Evolutionary conservation across 2,888 invertebrate species (phyloP), one percentile per base, ranked within the genome.

Genomic region (Drosophila siamana): DNA sequence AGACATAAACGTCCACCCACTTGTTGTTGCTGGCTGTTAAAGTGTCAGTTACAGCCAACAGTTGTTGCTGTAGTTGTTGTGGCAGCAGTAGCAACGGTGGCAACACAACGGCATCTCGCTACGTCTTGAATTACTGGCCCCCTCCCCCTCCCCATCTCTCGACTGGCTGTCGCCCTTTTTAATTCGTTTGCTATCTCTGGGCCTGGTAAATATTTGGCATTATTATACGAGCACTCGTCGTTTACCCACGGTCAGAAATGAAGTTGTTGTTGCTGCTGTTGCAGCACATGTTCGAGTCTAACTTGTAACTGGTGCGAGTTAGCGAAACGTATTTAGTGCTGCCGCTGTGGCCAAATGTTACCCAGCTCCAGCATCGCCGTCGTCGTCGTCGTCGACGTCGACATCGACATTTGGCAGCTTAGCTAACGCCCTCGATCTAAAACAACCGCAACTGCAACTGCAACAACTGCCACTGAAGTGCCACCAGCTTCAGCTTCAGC

Each of bases 1-100:
- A 86, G 84, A 81, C 88, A 81, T 88, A 86, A 88, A 86, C 74
- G 86, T 86, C 86, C 86, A 83, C 86, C 86, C 88, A 86, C 86
- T 86, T 86, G 86, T 80, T 88, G 86, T 63, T 75, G 67, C 59
- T 50, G 52, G 74, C 88, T 81, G 83, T 78, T 79, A 75, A 83
- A 85, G 85, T 87, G 87, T 86, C 88, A 83, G 86, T 87, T 86
- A 86, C 83, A 70, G 67, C 48, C 41, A 62, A 69, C 78, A 72
- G 50, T 19, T 16, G 24, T 22, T 48, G 19, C 19, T 28, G 61
- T 68, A 50, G 63, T 62, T 41, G 60, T 62, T 56, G 52, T 19
- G n/a, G 59, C 56, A 41, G 57, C 26, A 22, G 60, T 26, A 26
- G 26, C 26, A 43, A 59, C 65, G 41, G 77, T 66, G 69, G 75